Evolutionary conservation across 1,140 invertebrate genomes (phyloP), one percentile per base, ranked within the genome.

Genomic region (Augochlora pura): DNA sequence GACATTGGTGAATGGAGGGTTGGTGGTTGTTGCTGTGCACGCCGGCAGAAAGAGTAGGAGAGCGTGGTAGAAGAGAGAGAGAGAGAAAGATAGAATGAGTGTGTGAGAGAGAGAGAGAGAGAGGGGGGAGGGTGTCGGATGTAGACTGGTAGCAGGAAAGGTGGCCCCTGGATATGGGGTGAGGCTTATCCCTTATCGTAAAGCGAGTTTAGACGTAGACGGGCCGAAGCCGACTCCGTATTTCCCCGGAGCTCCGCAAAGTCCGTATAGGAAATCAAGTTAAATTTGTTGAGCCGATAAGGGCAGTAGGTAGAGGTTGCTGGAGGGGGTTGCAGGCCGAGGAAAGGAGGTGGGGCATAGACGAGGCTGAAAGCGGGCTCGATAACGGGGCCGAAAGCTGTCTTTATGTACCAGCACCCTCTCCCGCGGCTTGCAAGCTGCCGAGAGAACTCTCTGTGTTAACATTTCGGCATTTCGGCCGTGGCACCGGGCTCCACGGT

Each of bases 281-380:
- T 90, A 90, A 89, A 90, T 90, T 90, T 90, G 88, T 90, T 89
- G 87, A 88, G 83, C 89, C 85, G 89, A 90, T 90, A 90, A 90
- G 89, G 86, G 71, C 80, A 83, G 81, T 59, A 79, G 83, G 65
- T 62, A 68, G 72, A 63, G 49, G 60, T 27, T 46, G 62, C 25
- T 5, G 16, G 54, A n/a, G n/a, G 54, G 21, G n/a, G 54, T 7
- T 18, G 21, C 54, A 52, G 49, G 49, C 16, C 49, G 49, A 52
- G 49, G 49, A 52, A 52, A 12, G 42, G 42, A 59, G 71, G 69
- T 42, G 65, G 66, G 62, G 60, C 32, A 27, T 32, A 27, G n/a
- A 59, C 1, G 71, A 27, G 77, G 70, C 42, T 69, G 67, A 60
- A 68, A 80, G 46, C 63, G 77, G 69, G 81, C 79, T 82, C 86